Evolutionary conservation across 2,888 invertebrate genomes (phyloP).

Genomic region (Bursaphelenchus okinawaensis): DNA sequence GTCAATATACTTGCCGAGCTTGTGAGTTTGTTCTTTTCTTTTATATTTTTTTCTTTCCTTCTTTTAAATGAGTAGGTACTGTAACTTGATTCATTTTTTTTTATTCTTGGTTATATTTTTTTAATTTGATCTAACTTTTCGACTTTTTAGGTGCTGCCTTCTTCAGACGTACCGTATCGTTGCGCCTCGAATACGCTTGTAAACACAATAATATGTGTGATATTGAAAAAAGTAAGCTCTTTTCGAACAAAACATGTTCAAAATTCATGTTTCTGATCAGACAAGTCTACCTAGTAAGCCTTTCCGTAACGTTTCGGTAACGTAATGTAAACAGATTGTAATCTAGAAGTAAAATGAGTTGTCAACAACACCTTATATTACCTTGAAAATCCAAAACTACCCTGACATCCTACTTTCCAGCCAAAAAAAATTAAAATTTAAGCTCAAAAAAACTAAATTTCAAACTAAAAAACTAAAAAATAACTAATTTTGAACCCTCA

Average conservation of each 20-base stretch:
- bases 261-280: neutral
- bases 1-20: slow-evolving; percentile 33
- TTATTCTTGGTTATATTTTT: neutral
- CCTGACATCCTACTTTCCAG: too few relatives aligned
- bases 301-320: too few relatives aligned
- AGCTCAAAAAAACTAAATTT: too few relatives aligned
- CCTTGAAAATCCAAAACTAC: neutral
- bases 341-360: too few relatives aligned
- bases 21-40: slow-evolving; percentile 43
- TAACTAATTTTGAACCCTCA: too few relatives aligned
- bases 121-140: neutral
- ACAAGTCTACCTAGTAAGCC: too few relatives aligned
- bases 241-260: slow-evolving; percentile 1
- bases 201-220: slow-evolving; percentile 35
- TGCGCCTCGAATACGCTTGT: slow-evolving; percentile 44
- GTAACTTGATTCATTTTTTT: neutral
- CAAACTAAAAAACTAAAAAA: too few relatives aligned
- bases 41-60: neutral
- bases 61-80: neutral
- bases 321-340: too few relatives aligned
- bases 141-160: slow-evolving; percentile 33
- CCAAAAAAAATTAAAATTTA: too few relatives aligned
- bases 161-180: slow-evolving; percentile 49
- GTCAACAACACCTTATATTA: neutral
- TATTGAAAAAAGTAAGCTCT: slow-evolving; percentile 46